Evolutionary conservation across 2,113 vertebrate genomes (phyloP), one percentile per base, ranked within the genome.

Genomic region (Xiphophorus maculatus): DNA sequence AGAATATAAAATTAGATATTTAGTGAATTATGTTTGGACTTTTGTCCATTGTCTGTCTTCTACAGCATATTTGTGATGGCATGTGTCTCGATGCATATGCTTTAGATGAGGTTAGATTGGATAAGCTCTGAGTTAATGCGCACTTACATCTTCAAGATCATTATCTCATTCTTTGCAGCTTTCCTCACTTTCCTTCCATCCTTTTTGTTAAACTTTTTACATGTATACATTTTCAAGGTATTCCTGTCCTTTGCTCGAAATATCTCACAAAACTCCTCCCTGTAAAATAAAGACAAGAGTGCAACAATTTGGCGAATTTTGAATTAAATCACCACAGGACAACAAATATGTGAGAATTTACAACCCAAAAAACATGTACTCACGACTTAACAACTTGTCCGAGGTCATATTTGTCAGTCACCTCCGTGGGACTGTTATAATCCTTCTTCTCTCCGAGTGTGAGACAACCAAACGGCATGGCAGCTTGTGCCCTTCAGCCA

Each of bases 401-500:
- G 76, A 99, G 95, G 90, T 99, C 98, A 98, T 99, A 99, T 95
- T 97, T 97, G 93, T 99, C 98, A 4, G 96, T 96, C 92, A 99
- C 97, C 90, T 99, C 98, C 19, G 97, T 96, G 28, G 98, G 97
- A 91, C 96, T 97, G 93, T 96, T 99, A 89, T 99, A 99, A 95
- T 99, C 97, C 96, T 99, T 99, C 95, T 98, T 98, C 91, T 98
- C 96, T 42, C 97, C 97, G 84, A 98, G 95, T 48, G 97, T 98
- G 91, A 99, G 96, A 91, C 98, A 99, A 94, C 98, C 97, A 97
- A 99, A 99, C 94, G 97, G 97, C 98, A 99, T 99, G 93, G 96
- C 97, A 96, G 87, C 95, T 93, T 89, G 92, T 90, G 91, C 95
- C 92, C 95, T 95, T 27, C 32, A 91, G 66, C 81, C 82, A 71